Evolutionary conservation across 2,888 invertebrate species (phyloP).

Genomic region (Caenorhabditis parvicauda): DNA sequence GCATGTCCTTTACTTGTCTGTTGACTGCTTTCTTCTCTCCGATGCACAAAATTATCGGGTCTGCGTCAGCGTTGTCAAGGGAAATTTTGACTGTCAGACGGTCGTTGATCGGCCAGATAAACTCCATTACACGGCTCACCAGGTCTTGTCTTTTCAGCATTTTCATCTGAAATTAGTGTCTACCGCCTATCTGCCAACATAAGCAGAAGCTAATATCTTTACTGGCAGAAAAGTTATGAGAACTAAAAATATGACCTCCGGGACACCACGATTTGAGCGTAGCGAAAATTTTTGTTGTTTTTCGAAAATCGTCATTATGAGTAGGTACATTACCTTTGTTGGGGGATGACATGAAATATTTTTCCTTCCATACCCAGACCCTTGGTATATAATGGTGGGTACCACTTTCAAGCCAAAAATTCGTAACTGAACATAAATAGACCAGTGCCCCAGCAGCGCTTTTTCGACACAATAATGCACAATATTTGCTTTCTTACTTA

Average conservation of each 20-base stretch:
- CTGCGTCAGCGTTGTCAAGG: constrained; percentile 73
- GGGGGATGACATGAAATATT: too few species aligned
- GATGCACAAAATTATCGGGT: constrained; percentile 86
- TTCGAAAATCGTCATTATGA: too few species aligned
- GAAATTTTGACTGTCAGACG: constrained; percentile 70
- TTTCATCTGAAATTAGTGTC: constrained; percentile 91
- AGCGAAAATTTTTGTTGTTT: too few species aligned
- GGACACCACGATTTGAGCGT: too few species aligned
- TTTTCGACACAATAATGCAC: background rate
- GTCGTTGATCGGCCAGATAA: constrained; percentile 82
- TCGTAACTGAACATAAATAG: background rate
- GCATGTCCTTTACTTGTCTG: constrained; percentile 83
- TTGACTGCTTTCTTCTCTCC: constrained; percentile 84
- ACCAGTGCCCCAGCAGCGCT: background rate
- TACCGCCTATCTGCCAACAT: constrained; percentile 64
- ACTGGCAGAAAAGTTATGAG: background rate
- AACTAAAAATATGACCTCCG: too few species aligned
- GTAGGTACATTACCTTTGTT: too few species aligned
- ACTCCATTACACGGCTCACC: constrained; percentile 79
- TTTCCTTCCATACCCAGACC: too few species aligned
- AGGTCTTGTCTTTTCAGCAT: constrained; percentile 93
- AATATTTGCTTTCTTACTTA: too few species aligned
- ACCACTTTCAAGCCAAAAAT: too few species aligned
- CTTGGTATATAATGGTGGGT: too few species aligned
- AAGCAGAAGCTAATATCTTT: background rate